Conservation (phyloP, 2,888 invertebrate genomes). For the Ophonus ardosiacus region DNA sequence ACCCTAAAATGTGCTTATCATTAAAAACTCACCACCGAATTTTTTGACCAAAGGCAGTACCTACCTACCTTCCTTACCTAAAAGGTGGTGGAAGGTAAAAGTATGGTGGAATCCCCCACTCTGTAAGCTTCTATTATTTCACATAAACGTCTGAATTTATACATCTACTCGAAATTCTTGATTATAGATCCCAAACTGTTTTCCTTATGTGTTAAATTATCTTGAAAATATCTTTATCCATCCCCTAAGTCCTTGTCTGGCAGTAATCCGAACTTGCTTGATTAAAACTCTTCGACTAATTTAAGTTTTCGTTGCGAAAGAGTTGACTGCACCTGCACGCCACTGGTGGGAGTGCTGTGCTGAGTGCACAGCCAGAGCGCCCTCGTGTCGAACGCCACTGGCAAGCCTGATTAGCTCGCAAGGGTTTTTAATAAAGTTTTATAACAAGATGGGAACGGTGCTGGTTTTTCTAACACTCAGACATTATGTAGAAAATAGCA, state of each 20-base stretch:
- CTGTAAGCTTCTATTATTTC: too few relatives aligned
- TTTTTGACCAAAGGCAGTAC: too few relatives aligned
- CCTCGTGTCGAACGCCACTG: slow-evolving; percentile 9
- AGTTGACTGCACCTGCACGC: slow-evolving; percentile 34
- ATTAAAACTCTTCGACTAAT: slow-evolving; percentile 63
- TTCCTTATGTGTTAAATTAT: background rate
- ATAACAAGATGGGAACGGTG: slow-evolving; percentile 39
- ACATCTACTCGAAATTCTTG: too few relatives aligned
- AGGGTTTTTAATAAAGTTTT: slow-evolving; percentile 59
- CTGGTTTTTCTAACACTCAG: slow-evolving; percentile 52
- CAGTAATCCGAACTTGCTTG: slow-evolving; percentile 54
- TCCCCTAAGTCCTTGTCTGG: slow-evolving; percentile 19
- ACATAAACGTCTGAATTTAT: too few relatives aligned
- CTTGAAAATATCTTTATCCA: background rate
- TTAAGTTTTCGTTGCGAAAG: slow-evolving; percentile 61
- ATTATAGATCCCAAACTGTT: too few relatives aligned
- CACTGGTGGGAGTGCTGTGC: background rate
- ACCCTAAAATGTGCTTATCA: too few relatives aligned
- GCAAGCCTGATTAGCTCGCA: slow-evolving; percentile 51
- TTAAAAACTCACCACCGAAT: too few relatives aligned
- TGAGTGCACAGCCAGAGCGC: too few relatives aligned
- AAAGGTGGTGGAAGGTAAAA: too few relatives aligned
- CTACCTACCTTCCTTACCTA: too few relatives aligned
- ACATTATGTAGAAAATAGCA: slow-evolving; percentile 37
- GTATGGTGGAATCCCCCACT: too few relatives aligned